Conservation (phyloP, 2,797 vertebrate genomes). For the Caiman crocodilus region DNA sequence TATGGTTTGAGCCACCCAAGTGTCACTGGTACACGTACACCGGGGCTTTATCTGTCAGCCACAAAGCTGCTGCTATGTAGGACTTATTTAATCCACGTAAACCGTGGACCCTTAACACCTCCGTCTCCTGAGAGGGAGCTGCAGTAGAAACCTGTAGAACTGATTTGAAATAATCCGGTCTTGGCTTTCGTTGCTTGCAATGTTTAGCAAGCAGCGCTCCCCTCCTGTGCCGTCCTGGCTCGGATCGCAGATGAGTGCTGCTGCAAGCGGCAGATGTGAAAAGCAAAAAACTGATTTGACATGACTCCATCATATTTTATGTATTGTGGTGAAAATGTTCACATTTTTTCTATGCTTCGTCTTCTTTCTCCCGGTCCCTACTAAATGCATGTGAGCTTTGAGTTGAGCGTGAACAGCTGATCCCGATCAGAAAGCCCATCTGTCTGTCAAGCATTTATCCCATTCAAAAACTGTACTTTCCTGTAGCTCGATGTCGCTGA, state of each 20-base stretch:
- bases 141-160: not conserved
- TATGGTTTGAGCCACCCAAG: not conserved
- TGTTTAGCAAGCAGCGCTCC: not conserved
- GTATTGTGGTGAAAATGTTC: not conserved
- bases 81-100: not conserved
- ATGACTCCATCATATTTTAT: not conserved
- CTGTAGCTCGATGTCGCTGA: not conserved
- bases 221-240: not conserved
- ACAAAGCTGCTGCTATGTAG: not conserved
- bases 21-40: not conserved
- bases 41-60: not conserved
- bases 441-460: not conserved
- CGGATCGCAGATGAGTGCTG: not conserved
- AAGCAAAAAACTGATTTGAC: not conserved
- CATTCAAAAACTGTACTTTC: not conserved
- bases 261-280: not conserved
- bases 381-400: not conserved
- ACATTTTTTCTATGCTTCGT: not conserved
- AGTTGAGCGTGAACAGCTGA: no score
- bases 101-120: not conserved
- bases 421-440: not conserved
- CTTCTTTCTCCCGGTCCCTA: not conserved
- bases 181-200: not conserved
- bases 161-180: not conserved
- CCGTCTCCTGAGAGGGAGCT: not conserved